These are phyloP conservation scores for Bombus breviceps DNA, from an alignment of 1,140 invertebrate genomes.

Conservation along the genomic window DNA sequence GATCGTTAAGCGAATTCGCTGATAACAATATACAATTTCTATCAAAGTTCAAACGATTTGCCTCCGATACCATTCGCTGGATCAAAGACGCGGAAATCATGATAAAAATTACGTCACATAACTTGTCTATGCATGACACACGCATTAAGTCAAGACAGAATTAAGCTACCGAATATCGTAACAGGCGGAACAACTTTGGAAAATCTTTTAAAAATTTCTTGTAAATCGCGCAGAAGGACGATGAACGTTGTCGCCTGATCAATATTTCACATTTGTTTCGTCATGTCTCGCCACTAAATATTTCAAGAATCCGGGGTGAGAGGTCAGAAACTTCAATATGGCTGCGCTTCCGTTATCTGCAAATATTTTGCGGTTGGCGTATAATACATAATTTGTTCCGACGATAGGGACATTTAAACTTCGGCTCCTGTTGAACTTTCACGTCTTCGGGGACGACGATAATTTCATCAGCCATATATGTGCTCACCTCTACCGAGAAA, in stretches of 20 bases:
- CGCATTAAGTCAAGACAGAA: no score
- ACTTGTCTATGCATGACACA: background rate
- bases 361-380: background rate
- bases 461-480: slow-evolving; percentile 41
- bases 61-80: background rate
- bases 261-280: slow-evolving; percentile 21
- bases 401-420: slow-evolving; percentile 44
- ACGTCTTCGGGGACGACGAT: slow-evolving; percentile 37
- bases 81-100: no score
- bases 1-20: slow-evolving; percentile 12
- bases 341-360: background rate
- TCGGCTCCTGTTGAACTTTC: slow-evolving; percentile 20
- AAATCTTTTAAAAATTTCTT: background rate
- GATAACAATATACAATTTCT: background rate
- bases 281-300: slow-evolving; percentile 25
- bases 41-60: background rate
- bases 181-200: background rate
- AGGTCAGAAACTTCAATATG: background rate
- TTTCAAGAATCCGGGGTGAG: slow-evolving; percentile 11
- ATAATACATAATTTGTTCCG: slow-evolving; percentile 47
- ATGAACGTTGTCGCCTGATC: slow-evolving; percentile 1
- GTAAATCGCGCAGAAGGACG: background rate
- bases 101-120: background rate
- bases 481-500: slow-evolving; percentile 10
- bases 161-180: background rate